Conservation (phyloP, 2,888 invertebrate species). For the Drosophila ustulata region DNA sequence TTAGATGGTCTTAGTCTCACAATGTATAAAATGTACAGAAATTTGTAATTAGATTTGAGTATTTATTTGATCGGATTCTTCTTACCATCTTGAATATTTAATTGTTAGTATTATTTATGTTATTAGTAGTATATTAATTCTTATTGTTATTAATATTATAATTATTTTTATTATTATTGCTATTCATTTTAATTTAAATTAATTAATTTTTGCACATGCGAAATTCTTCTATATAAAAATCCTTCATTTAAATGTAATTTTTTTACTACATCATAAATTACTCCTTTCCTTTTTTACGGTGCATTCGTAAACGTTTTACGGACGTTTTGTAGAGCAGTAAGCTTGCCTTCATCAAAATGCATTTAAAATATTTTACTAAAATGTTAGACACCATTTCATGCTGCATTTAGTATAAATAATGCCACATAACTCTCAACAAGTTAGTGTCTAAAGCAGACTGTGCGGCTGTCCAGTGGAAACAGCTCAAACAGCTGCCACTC, state of each 20-base stretch:
- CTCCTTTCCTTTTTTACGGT: neutral
- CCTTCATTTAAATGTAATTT: neutral
- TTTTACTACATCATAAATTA: neutral
- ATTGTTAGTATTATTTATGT: no score
- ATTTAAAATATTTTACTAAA: neutral
- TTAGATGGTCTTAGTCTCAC: neutral
- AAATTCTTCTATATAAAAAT: no score
- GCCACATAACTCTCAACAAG: constrained; percentile 1
- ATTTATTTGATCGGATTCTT: neutral
- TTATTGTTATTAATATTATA: neutral
- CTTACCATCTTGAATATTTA: neutral
- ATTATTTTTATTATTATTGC: no score
- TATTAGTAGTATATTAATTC: neutral
- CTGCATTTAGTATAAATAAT: neutral
- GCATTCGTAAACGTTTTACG: constrained; percentile 1
- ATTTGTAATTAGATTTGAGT: neutral
- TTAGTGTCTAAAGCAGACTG: constrained; percentile 1
- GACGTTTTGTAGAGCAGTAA: neutral
- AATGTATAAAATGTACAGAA: neutral
- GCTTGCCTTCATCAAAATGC: neutral
- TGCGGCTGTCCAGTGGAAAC: constrained; percentile 16
- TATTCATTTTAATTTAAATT: neutral
- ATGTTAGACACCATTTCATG: neutral
- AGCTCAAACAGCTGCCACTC: constrained; percentile 22
- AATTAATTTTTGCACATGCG: no score